These are phyloP conservation scores for Epistrophella euchroma DNA, from an alignment of 2,888 invertebrate genomes.

Conservation along the genomic window DNA sequence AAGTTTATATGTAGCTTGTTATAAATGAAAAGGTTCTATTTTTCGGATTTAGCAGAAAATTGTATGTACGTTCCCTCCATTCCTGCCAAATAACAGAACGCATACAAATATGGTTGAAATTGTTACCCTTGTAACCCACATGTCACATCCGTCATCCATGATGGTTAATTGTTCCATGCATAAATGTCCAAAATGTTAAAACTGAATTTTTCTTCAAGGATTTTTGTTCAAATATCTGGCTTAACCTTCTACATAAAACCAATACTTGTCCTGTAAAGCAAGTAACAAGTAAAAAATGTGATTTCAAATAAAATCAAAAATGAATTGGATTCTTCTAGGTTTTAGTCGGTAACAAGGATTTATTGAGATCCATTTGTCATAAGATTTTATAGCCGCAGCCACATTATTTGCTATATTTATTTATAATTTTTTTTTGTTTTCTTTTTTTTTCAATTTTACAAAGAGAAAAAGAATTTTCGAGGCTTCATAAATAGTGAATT, in stretches of 20 bases:
- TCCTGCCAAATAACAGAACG: too few species aligned
- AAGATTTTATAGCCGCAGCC: constrained; percentile 35
- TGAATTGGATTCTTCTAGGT: constrained; percentile 11
- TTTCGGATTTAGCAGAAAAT: too few species aligned
- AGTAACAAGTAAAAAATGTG: not conserved
- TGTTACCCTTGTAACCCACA: too few species aligned
- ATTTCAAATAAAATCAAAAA: not conserved
- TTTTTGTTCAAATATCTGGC: too few species aligned
- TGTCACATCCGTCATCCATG: too few species aligned
- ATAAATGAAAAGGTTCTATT: too few species aligned
- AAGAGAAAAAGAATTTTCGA: constrained; percentile 4
- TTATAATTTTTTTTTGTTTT: constrained; percentile 13
- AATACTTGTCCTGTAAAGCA: not conserved
- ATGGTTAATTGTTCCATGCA: too few species aligned
- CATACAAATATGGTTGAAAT: too few species aligned
- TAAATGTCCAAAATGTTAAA: too few species aligned
- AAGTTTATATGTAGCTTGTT: too few species aligned
- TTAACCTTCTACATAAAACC: not conserved
- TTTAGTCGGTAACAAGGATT: constrained; percentile 20
- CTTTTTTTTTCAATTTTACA: not conserved
- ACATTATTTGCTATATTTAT: constrained; percentile 39
- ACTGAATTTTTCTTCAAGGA: too few species aligned
- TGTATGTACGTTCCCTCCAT: too few species aligned
- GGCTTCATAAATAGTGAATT: constrained; percentile 29
- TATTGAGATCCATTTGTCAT: constrained; percentile 61